A percentile compares a stretch with the other conserved stretches of the same genome.
Conservation (phyloP, 2,797 vertebrate genomes). For the Meriones psammophilus region DNA sequence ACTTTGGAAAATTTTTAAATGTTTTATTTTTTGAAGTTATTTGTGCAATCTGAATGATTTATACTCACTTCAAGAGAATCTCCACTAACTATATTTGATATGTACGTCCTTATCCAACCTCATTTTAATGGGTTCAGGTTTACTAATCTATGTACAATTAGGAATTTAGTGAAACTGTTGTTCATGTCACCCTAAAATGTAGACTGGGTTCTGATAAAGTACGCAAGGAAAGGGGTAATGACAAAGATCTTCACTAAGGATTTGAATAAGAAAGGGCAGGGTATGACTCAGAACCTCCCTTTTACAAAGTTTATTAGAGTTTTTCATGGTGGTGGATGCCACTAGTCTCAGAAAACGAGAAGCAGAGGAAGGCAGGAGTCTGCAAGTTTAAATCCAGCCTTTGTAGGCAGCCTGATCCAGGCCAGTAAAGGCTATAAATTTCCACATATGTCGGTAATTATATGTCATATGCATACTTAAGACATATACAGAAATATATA, state of each 20-base stretch:
- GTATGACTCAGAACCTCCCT: background rate
- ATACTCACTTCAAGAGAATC: background rate
- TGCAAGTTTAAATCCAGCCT: background rate
- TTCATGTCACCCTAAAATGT: background rate
- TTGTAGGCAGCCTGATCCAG: background rate
- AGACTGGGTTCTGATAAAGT: background rate
- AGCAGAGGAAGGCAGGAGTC: background rate
- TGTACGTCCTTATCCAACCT: background rate
- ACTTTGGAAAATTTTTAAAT: background rate
- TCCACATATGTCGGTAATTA: background rate
- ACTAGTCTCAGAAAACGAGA: background rate
- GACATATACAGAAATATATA: background rate
- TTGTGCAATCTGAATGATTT: background rate
- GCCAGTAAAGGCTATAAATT: background rate
- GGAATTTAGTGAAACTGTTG: background rate
- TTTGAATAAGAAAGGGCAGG: background rate
- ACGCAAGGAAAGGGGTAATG: background rate
- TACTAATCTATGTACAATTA: background rate
- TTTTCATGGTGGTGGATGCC: too few species aligned
- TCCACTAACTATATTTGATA: background rate
- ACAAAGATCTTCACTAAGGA: background rate
- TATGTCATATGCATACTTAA: background rate
- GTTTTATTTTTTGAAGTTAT: background rate
- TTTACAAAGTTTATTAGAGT: background rate
- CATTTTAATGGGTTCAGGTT: background rate